These are phyloP conservation scores for Venusia cambrica DNA, from an alignment of 2,888 invertebrate species.

Conservation along the genomic window DNA sequence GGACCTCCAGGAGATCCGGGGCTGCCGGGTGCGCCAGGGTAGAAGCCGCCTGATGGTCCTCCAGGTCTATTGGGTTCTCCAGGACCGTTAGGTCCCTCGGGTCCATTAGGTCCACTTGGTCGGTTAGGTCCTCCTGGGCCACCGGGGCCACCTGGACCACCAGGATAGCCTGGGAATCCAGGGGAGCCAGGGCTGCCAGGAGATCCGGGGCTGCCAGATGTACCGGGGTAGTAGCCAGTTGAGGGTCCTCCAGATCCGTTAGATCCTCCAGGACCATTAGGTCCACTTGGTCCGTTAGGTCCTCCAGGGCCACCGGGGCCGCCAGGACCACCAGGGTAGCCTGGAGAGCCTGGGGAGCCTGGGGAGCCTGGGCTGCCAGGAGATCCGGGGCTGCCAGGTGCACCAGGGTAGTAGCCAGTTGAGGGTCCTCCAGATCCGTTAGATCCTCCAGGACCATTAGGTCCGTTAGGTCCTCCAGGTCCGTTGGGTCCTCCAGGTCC, in stretches of 20 bases:
- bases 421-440: no score
- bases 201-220: slow-evolving; percentile 9
- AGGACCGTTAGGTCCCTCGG: no score
- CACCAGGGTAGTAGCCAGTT: no score
- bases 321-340: slow-evolving; percentile 28
- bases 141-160: slow-evolving; percentile 30
- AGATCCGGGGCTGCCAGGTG: slow-evolving; percentile 42
- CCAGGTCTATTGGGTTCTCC: slow-evolving; percentile 33
- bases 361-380: slow-evolving; percentile 33
- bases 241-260: no score
- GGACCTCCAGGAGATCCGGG: slow-evolving; percentile 26
- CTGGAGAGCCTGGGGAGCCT: slow-evolving; percentile 24
- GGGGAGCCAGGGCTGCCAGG: slow-evolving; percentile 31
- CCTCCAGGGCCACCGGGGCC: slow-evolving; percentile 27
- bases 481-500: no score
- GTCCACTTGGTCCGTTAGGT: slow-evolving; percentile 27
- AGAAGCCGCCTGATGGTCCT: slow-evolving; percentile 27
- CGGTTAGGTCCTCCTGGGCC: slow-evolving; percentile 29
- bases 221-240: no score
- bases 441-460: no score
- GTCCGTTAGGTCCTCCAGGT: no score
- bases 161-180: slow-evolving; percentile 29
- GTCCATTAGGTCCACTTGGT: no score
- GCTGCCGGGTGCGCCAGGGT: slow-evolving; percentile 28
- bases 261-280: no score